Evolutionary conservation across 2,113 vertebrate genomes (phyloP).

Genomic region (Pholis gunnellus): DNA sequence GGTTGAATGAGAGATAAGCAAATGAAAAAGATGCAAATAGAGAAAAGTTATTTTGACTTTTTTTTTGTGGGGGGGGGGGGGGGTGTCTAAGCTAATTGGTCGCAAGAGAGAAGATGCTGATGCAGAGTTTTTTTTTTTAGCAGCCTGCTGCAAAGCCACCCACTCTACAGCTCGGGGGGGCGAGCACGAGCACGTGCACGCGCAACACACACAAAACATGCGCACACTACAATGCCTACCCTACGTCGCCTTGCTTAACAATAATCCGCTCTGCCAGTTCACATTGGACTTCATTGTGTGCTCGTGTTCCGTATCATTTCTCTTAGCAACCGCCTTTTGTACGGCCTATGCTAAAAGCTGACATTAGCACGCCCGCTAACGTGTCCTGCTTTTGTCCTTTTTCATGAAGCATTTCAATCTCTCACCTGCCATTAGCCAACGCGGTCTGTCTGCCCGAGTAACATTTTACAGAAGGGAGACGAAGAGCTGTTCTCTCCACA

Average conservation of each 20-base stretch:
- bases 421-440: slow-evolving; percentile 73
- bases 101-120: slow-evolving; percentile 77
- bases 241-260: slow-evolving; percentile 39
- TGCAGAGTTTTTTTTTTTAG: slow-evolving; percentile 48
- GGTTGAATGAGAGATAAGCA: slow-evolving; percentile 75
- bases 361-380: slow-evolving; percentile 58
- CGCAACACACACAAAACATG: slow-evolving; percentile 36
- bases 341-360: slow-evolving; percentile 56
- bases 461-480: slow-evolving; percentile 66
- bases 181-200: slow-evolving; percentile 7
- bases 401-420: slow-evolving; percentile 69
- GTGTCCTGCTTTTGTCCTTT: slow-evolving; percentile 72
- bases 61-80: neutral
- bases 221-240: slow-evolving; percentile 7
- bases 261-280: slow-evolving; percentile 48
- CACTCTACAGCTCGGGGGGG: slow-evolving; percentile 51
- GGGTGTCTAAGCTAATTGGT: slow-evolving; percentile 77
- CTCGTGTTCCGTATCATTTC: slow-evolving; percentile 65
- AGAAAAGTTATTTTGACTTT: slow-evolving; percentile 72
- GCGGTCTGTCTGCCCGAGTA: slow-evolving; percentile 62
- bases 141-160: slow-evolving; percentile 65
- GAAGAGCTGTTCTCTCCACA: slow-evolving; percentile 63
- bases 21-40: slow-evolving; percentile 81
- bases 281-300: slow-evolving; percentile 65
- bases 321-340: slow-evolving; percentile 54